Conservation (phyloP, 2,113 vertebrate genomes). For the Sitta europaea region DNA sequence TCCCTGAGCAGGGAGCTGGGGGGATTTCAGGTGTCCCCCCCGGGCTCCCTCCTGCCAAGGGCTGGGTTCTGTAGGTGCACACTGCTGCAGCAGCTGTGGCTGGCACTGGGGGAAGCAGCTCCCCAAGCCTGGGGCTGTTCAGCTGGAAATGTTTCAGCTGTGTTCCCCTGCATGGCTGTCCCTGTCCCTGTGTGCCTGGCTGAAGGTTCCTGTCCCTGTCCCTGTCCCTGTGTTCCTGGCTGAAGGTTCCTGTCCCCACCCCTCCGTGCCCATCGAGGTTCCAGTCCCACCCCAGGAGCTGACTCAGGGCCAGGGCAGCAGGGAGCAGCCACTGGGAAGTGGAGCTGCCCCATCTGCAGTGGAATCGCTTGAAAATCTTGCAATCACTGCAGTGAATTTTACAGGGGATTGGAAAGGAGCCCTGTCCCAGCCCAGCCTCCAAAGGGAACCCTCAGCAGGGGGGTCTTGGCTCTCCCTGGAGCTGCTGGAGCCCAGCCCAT, state of each 20-base stretch:
- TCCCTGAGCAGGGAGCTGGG: fast-evolving
- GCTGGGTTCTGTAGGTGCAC: fast-evolving
- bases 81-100: fast-evolving
- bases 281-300: not conserved
- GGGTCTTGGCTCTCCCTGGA: not conserved
- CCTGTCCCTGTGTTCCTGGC: not conserved
- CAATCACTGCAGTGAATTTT: not conserved
- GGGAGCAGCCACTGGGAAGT: not conserved
- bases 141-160: not conserved
- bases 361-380: too few relatives aligned
- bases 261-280: fast-evolving
- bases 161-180: fast-evolving
- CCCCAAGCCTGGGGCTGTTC: fast-evolving
- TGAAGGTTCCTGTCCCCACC: not conserved
- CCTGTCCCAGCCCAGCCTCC: not conserved
- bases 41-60: not conserved
- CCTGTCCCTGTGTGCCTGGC: not conserved
- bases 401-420: not conserved
- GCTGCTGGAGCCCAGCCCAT: not conserved
- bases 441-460: not conserved
- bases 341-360: not conserved
- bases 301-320: not conserved
- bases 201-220: not conserved
- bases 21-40: not conserved
- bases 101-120: not conserved